phyloP scores from a whole-genome alignment of 1,140 invertebrate species.

The Sycobia sp. region DNA sequence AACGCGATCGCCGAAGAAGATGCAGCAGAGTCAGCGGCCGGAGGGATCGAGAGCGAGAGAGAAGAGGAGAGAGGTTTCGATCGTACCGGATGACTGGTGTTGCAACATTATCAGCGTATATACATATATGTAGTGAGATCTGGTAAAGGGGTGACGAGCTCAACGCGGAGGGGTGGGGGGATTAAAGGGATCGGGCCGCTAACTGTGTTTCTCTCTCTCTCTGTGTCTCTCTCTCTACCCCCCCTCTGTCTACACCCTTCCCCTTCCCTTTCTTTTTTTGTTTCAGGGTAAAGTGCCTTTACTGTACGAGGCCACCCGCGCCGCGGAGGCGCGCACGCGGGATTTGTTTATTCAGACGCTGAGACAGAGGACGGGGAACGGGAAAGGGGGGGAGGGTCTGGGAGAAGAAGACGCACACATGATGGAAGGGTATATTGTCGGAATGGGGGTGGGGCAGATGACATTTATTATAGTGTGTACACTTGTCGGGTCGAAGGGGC shows the following conservation, averaged over 20 bases:
- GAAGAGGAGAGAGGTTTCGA: not conserved
- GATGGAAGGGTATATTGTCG: no score
- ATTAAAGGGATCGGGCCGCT: conserved; percentile 14
- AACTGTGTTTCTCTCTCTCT: no score
- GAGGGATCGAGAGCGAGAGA: not conserved
- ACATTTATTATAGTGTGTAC: no score
- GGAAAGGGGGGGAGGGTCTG: not conserved
- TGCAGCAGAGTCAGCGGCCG: no score
- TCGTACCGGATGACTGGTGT: conserved; percentile 9
- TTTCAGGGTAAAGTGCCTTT: conserved; percentile 10
- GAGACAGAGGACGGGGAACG: conserved; percentile 39
- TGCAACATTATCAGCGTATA: no score
- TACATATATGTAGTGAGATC: not conserved
- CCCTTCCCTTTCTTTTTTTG: conserved; percentile 1
- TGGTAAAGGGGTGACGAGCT: conserved; percentile 15
- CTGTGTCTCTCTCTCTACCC: no score
- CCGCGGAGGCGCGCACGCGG: conserved; percentile 52
- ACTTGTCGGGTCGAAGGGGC: no score
- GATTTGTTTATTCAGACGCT: conserved; percentile 61
- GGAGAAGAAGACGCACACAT: no score
- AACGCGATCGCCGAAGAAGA: no score
- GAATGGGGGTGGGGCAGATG: no score
- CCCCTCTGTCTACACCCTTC: no score
- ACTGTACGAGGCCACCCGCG: not conserved
- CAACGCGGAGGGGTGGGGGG: no score